Percentiles rank a stretch among this genome's conserved stretches.
Evolutionary conservation across 2,797 vertebrate genomes (phyloP).

Genomic region (Phalloptychus januarius): DNA sequence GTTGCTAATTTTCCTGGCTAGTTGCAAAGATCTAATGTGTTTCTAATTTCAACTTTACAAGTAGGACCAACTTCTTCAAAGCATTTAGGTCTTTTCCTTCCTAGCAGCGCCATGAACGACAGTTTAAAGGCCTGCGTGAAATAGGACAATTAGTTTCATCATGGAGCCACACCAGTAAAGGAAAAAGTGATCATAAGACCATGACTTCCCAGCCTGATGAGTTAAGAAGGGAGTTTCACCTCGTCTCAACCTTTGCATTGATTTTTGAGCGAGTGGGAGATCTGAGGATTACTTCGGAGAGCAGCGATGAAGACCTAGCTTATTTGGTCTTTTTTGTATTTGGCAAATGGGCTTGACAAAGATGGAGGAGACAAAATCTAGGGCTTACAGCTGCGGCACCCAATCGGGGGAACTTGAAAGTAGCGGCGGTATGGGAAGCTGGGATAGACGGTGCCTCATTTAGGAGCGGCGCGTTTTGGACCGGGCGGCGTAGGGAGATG

Average conservation of each 20-base stretch:
- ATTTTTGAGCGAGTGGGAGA: constrained; percentile 79
- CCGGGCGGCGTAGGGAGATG: constrained; percentile 73
- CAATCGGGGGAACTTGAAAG: constrained; percentile 83
- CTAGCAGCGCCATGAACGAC: constrained; percentile 51
- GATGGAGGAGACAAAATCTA: constrained; percentile 85
- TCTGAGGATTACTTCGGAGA: constrained; percentile 81
- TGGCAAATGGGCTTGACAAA: constrained; percentile 84
- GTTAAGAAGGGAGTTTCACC: constrained; percentile 79
- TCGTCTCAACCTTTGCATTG: constrained; percentile 82
- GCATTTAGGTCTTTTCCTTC: constrained; percentile 21
- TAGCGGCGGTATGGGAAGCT: constrained; percentile 73
- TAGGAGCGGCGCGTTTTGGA: constrained; percentile 75
- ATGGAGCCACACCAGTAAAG: constrained; percentile 67
- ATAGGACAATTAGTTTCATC: constrained; percentile 81
- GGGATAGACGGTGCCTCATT: constrained; percentile 79
- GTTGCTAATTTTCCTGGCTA: too few relatives aligned
- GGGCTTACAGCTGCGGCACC: constrained; percentile 80
- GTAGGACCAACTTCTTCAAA: background rate
- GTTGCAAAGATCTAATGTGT: background rate
- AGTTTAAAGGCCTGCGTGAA: constrained; percentile 57
- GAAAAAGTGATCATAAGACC: constrained; percentile 72
- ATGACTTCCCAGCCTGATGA: constrained; percentile 76
- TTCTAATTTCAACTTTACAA: background rate
- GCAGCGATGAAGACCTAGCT: constrained; percentile 81
- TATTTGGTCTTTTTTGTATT: constrained; percentile 84